Evolutionary conservation across 2,797 vertebrate genomes (phyloP).

Genomic region (Pantherophis vulpinus): DNA sequence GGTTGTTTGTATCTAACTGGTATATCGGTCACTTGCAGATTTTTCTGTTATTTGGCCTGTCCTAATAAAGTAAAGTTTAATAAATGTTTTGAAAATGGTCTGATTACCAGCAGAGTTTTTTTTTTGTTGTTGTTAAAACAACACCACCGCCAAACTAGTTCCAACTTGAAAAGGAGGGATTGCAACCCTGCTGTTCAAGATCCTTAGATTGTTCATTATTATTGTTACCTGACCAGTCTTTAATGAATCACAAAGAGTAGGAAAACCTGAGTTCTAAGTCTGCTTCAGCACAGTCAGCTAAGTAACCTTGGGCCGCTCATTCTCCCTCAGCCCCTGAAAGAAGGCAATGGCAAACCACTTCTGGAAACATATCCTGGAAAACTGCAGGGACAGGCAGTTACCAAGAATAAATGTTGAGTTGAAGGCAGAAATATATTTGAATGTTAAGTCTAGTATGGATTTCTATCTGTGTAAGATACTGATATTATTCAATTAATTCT

Average conservation of each 20-base stretch:
- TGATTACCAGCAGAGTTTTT: background rate
- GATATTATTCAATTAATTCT: conserved; percentile 49
- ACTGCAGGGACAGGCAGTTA: background rate
- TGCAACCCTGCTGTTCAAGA: background rate
- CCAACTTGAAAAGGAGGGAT: too few species aligned
- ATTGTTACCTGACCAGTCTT: background rate
- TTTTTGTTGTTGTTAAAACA: background rate
- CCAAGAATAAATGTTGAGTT: background rate
- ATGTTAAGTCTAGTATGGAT: background rate
- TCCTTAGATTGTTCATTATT: background rate
- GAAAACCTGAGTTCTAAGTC: background rate
- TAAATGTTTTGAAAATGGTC: background rate
- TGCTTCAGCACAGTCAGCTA: background rate
- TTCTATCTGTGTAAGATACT: conserved; percentile 34
- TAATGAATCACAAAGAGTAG: too few species aligned
- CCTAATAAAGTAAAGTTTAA: background rate
- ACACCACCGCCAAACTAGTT: background rate
- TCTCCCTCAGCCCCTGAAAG: background rate
- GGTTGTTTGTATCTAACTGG: background rate
- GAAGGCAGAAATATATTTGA: background rate
- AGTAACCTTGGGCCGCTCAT: background rate
- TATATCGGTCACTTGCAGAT: background rate
- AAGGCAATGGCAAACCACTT: background rate
- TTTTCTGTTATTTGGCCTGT: background rate
- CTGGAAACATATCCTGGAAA: background rate